Conservation (phyloP, 2,113 vertebrate species). For the Tenebrosternarchus preto region DNA sequence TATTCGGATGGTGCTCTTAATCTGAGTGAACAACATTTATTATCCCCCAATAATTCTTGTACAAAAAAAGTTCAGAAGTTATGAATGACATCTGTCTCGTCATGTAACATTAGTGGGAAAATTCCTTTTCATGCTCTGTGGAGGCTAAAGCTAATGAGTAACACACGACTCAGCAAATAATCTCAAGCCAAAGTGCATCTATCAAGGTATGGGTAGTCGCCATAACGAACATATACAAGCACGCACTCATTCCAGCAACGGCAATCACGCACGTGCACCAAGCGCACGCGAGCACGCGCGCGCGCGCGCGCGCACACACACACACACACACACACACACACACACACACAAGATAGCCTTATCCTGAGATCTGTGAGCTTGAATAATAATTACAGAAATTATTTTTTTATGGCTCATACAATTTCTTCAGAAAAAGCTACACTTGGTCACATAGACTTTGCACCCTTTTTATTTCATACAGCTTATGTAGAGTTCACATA, state of each 20-base stretch:
- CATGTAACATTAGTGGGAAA: too few species aligned
- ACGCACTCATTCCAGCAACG: not conserved
- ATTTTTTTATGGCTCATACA: not conserved
- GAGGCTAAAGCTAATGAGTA: not conserved
- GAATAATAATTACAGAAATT: not conserved
- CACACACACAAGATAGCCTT: not conserved
- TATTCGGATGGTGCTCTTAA: too few species aligned
- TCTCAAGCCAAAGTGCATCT: not conserved
- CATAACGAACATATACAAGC: not conserved
- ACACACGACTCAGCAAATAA: constrained; percentile 24
- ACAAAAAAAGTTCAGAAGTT: too few species aligned
- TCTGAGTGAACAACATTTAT: too few species aligned
- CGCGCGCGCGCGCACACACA: not conserved
- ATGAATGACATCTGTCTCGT: too few species aligned
- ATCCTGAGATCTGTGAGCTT: not conserved
- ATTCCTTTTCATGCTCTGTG: not conserved
- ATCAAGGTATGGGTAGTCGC: not conserved
- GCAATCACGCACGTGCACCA: not conserved
- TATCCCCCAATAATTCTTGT: too few species aligned
- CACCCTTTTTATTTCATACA: constrained; percentile 20
- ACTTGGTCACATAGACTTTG: not conserved
- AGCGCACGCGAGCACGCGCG: not conserved
- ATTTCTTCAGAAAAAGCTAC: not conserved
- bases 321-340: not conserved
- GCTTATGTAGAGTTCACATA: constrained; percentile 13